Evolutionary conservation across 2,888 invertebrate genomes (phyloP), one percentile per base, ranked within the genome.

Genomic region (Dyspetes luteomarginatus): DNA sequence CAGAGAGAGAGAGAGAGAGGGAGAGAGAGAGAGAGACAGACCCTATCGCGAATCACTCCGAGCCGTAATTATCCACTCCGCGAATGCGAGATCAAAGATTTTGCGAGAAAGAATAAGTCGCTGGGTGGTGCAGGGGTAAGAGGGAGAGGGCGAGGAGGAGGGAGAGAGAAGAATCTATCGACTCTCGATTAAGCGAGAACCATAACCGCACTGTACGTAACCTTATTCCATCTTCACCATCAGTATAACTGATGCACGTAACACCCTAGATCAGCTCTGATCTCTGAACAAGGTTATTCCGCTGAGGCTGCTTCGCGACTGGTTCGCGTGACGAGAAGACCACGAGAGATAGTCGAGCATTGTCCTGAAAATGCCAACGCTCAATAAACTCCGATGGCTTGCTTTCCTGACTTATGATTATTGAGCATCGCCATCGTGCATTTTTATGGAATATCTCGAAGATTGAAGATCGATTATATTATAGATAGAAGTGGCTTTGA

Each of bases 31-130:
- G 67, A 82, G 71, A 82, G 83, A 60, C 52, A 28, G 74, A 81
- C 81, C 81, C 83, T 71, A 78, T 85, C 83, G 86, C 86, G 84
- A 87, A 87, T 88, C 87, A 88, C 86, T 78, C 82, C 74, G 75
- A 84, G 84, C 83, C 83, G 87, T 88, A 88, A 88, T 88, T 88
- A 85, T 80, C 82, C 84, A 77, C 64, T 56, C 50, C 17, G 84
- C 78, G 81, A 87, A 87, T 83, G 84, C 85, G 83, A 56, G 71
- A 75, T 82, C 83, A 62, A 65, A 71, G 72, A 30, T 26, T 56
- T 50, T 43, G 43, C 74, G 79, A 58, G 64, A 62, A 67, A 64
- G 65, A 41, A 72, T 41, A 68, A 76, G 62, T 52, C 48, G 45
- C 52, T n/a, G 19, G 73, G 24, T n/a, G n/a, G n/a, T n/a, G n/a